These are phyloP conservation scores for Cromileptes altivelis DNA, from an alignment of 2,113 vertebrate species.

Conservation along the genomic window DNA sequence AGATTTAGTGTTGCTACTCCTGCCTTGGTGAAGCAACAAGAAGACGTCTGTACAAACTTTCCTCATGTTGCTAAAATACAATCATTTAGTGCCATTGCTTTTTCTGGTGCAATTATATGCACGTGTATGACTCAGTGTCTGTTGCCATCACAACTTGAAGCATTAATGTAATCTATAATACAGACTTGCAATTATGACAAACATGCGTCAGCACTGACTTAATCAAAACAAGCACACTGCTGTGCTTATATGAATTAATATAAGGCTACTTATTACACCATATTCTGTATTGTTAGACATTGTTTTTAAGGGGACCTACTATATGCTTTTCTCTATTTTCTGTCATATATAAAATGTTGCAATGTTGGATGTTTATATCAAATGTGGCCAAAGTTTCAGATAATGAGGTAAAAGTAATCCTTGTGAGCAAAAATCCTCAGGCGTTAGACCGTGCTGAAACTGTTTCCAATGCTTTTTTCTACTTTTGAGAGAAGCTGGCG, in stretches of 20 bases:
- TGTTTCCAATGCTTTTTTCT: too few species aligned
- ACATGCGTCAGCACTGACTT: not conserved
- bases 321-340: too few species aligned
- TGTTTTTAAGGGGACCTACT: not conserved
- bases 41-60: not conserved
- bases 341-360: too few species aligned
- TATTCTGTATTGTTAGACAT: not conserved
- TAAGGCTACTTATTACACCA: conserved; percentile 2
- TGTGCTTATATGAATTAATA: conserved; percentile 22
- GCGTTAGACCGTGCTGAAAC: too few species aligned
- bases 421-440: too few species aligned
- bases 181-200: conserved; percentile 8
- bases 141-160: not conserved
- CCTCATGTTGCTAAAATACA: not conserved
- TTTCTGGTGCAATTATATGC: conserved; percentile 5
- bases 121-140: not conserved
- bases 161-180: not conserved
- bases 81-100: not conserved
- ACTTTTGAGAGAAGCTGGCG: too few species aligned
- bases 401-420: too few species aligned
- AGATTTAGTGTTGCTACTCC: not conserved
- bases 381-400: too few species aligned
- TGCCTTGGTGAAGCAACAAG: not conserved
- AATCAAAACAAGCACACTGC: not conserved
- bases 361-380: too few species aligned